Base-by-base conservation (phyloP, 2,888 invertebrate species). In the Sarcophaga subvicina region DNA sequence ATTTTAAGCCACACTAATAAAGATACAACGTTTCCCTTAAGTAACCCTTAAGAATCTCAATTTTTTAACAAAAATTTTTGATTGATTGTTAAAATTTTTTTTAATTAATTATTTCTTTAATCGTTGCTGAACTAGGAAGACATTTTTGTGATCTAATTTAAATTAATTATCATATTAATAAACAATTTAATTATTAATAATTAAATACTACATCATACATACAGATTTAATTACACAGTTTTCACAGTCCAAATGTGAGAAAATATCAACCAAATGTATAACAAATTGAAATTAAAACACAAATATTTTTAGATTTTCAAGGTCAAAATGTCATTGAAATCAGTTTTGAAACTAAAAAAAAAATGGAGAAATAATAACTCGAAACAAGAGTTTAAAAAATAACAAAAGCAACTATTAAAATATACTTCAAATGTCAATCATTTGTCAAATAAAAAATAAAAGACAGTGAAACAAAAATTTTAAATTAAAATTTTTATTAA, bases 351-450 rank as follows among this genome's bases (percentile, higher is more conserved):
- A 71, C 59, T 60, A 10, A 62, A 59, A 73, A 70, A 47, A 75
- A 79, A 47, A 67, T 17, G 37, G 54, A 71, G 67, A 63, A 80
- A 76, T 62, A 83, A 12, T 59, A 77, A 80, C 67, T 5, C 37
- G 47, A 73, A 69, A 73, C 10, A 17, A 69, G 64, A 76, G 62
- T 80, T 70, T 75, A 47, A 80, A 25, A 73, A 62, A 77, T 66
- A 77, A 66, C 80, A 77, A 77, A 47, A 79, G 78, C 81, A 84
- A 81, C 71, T 79, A 81, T 84, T 83, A 75, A 84, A 84, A 81
- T 37, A 37, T 84, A 71, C 84, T 87, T 84, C 82, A 76, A 63
- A 82, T 82, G 87, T 87, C 87, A 84, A 87, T 87, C 84, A 87
- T 82, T 64, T 82, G 84, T 87, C 84, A 84, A 84, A 84, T 76